phyloP scores from a whole-genome alignment of 2,113 vertebrate genomes.

The Mormyrus iriodes region DNA sequence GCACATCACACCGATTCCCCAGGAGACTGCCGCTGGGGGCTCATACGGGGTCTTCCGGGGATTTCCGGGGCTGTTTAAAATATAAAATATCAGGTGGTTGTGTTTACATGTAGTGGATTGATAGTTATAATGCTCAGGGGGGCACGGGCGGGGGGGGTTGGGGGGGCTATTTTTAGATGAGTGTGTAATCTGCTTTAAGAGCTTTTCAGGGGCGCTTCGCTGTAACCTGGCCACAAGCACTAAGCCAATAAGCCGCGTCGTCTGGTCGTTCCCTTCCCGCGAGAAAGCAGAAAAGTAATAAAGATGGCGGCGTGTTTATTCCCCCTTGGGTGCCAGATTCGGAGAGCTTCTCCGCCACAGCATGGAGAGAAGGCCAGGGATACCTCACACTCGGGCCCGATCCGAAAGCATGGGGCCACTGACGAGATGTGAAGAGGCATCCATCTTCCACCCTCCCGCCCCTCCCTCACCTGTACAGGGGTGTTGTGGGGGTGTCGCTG shows the following conservation, averaged over 20 bases:
- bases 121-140: conserved; percentile 48
- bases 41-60: background rate
- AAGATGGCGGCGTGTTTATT: conserved; percentile 36
- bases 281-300: conserved; percentile 16
- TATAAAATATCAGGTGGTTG: conserved; percentile 41
- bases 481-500: conserved; percentile 18
- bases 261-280: conserved; percentile 62
- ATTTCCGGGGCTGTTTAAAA: background rate
- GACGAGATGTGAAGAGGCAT: conserved; percentile 38
- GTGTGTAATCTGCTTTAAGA: conserved; percentile 86
- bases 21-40: background rate
- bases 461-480: conserved; percentile 40
- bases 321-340: conserved; percentile 29
- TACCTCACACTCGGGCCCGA: background rate
- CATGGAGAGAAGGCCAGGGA: background rate
- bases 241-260: conserved; percentile 83
- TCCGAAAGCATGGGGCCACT: conserved; percentile 27
- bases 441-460: conserved; percentile 36
- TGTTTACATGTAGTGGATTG: conserved; percentile 54
- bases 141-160: background rate
- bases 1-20: background rate
- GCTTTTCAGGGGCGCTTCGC: conserved; percentile 76
- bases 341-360: conserved; percentile 30
- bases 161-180: conserved; percentile 84
- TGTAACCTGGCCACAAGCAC: conserved; percentile 87